These are phyloP conservation scores for Drosophila colorata DNA, from an alignment of 2,888 invertebrate species.

Conservation along the genomic window DNA sequence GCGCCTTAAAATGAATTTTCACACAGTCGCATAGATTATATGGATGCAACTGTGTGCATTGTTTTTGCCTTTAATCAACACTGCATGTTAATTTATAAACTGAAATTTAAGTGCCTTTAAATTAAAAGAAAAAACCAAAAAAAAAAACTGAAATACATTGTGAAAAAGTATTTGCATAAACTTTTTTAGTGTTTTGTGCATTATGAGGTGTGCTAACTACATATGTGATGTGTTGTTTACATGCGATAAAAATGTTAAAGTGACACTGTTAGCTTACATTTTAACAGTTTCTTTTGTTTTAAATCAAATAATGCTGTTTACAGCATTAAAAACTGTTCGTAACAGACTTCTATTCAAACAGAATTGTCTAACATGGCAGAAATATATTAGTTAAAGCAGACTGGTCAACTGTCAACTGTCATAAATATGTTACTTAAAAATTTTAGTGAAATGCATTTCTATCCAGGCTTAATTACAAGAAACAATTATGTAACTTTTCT, in stretches of 20 bases:
- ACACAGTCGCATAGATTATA: slow-evolving; percentile 16
- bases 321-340: background rate
- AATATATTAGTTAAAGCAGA: too few relatives aligned
- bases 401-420: too few relatives aligned
- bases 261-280: background rate
- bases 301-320: too few relatives aligned
- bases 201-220: too few relatives aligned
- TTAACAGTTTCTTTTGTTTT: background rate
- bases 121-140: slow-evolving; percentile 26
- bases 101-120: slow-evolving; percentile 74
- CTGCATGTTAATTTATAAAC: slow-evolving; percentile 71
- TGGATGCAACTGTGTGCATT: slow-evolving; percentile 32
- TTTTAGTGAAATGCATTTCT: background rate
- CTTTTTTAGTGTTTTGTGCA: slow-evolving; percentile 19
- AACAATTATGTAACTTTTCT: slow-evolving; percentile 68
- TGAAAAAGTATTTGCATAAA: slow-evolving; percentile 46
- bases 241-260: background rate
- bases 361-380: too few relatives aligned
- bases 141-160: slow-evolving; percentile 48
- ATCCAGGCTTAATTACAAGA: background rate
- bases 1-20: slow-evolving; percentile 27
- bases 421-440: background rate
- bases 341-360: background rate
- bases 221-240: too few relatives aligned
- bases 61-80: slow-evolving; percentile 38